Evolutionary conservation across 2,113 vertebrate species (phyloP), one percentile per base, ranked within the genome.

Genomic region (Nansenia antarctica): DNA sequence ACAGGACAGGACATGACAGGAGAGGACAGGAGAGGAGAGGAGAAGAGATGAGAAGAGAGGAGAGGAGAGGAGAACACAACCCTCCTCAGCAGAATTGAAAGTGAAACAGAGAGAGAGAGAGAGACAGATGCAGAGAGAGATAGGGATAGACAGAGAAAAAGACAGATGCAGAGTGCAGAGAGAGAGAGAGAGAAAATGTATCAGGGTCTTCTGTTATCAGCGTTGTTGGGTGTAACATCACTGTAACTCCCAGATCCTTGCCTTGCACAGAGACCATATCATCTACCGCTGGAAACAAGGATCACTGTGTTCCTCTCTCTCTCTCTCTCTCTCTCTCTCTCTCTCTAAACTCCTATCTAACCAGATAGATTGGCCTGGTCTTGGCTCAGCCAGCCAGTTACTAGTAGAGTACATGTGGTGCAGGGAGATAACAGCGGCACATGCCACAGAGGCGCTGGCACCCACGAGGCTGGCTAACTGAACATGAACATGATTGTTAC

Each of bases 181-280:
- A 15, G 37, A 39, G 12, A 15, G 12, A 39, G 37, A 39, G 37
- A 39, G 9, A n/a, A n/a, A n/a, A n/a, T n/a, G n/a, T n/a, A n/a
- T n/a, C n/a, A n/a, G n/a, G n/a, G n/a, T n/a, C n/a, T n/a, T n/a
- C 42, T 26, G 62, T 61, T 70, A 70, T 70, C 67, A 24, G 31
- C 53, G 64, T 24, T 65, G 67, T 62, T 64, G 29, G 64, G 54
- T 42, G 35, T 37, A 27, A 27, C 67, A 34, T 75, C 65, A 65
- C 52, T 30, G 2, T 59, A 65, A 27, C 20, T 54, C 54, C 11
- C 20, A n/a, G 42, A 30, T 59, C 55, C 30, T 6, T 15, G 30
- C 2, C 30, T 30, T 20, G 18, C 20, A n/a, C 18, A 47, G 45
- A 47, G 18, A 47, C 15, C 45, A 47, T 47, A 7, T 47, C 5